Evolutionary conservation across 1,140 invertebrate species (phyloP), one percentile per base, ranked within the genome.

Genomic region (Hyphantria cunea): DNA sequence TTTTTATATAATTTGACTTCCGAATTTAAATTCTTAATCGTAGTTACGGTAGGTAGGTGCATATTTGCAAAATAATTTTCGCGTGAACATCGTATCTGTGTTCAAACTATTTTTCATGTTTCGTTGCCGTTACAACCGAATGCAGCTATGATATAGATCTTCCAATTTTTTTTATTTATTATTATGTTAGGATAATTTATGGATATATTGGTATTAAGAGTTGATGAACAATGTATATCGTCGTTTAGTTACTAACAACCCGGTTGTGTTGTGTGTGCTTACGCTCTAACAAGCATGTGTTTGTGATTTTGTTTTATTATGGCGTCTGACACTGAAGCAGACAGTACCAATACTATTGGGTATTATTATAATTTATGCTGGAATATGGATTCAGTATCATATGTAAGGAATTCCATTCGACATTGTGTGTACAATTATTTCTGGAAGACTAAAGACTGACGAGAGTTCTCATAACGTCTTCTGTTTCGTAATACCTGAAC

Each of bases 251-350:
- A 90, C 88, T 90, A 90, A 90, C 86, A 81, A 82, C 75, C 80
- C 74, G 88, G 88, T 90, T 90, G 88, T 90, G 88, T 90, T 78
- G 87, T 89, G 84, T 89, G 87, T 83, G 84, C 86, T 89, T 88
- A 85, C 74, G 80, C 74, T 81, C 84, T 89, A 90, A 89, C 86
- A 88, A 82, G 84, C 84, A 89, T 90, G 88, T 84, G 88, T 90
- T 89, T 90, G 81, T 80, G 82, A 78, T 79, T 86, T 80, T 62
- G 65, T 83, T 82, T 56, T 64, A 63, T 76, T 70, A 67, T 69
- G 48, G 63, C 70, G 74, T 77, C 66, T 73, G 68, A 45, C 47
- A 51, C 44, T 10, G 62, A 31, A 12, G 50, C 50, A 13, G 71
- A 48, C 54, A 58, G 54, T 76, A 77, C 69, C 73, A 64, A 68